Conservation (phyloP, 2,113 vertebrate species). For the Lota lota region DNA sequence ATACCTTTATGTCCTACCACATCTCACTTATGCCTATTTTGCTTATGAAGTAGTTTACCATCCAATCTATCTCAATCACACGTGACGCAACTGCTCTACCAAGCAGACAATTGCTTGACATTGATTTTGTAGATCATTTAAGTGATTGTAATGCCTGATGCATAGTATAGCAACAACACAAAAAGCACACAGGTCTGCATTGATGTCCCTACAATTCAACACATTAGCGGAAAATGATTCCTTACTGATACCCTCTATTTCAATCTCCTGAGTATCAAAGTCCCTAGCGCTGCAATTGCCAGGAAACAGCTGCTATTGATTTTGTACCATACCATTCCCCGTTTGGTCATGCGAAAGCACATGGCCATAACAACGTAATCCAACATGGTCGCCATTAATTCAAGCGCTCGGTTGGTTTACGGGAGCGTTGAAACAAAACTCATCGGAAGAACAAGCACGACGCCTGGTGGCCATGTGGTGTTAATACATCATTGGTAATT, state of each 20-base stretch:
- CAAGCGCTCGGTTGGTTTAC: constrained; percentile 22
- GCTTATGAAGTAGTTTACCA: constrained; percentile 36
- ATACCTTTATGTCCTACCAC: not conserved
- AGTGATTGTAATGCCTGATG: constrained; percentile 44
- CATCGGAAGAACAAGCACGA: constrained; percentile 68
- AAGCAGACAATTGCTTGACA: constrained; percentile 57
- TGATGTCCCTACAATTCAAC: constrained; percentile 26
- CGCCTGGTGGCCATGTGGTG: constrained; percentile 67
- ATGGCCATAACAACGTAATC: constrained; percentile 26
- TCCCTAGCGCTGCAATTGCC: constrained; percentile 22
- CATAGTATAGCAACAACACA: constrained; percentile 25
- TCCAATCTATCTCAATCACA: constrained; percentile 61
- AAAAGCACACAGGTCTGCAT: not conserved
- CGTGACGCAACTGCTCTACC: constrained; percentile 42
- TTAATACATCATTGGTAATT: constrained; percentile 55
- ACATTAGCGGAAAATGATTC: constrained; percentile 45
- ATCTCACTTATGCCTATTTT: constrained; percentile 39
- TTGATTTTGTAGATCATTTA: constrained; percentile 55
- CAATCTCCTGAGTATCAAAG: constrained; percentile 28
- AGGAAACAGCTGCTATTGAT: constrained; percentile 57
- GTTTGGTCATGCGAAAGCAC: constrained; percentile 31
- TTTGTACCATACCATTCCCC: constrained; percentile 36
- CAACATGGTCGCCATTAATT: constrained; percentile 61
- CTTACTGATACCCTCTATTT: constrained; percentile 19
- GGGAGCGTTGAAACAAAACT: constrained; percentile 23